Evolutionary conservation across 2,888 invertebrate species (phyloP), one percentile per base, ranked within the genome.

Genomic region (Rhagonycha lutea): DNA sequence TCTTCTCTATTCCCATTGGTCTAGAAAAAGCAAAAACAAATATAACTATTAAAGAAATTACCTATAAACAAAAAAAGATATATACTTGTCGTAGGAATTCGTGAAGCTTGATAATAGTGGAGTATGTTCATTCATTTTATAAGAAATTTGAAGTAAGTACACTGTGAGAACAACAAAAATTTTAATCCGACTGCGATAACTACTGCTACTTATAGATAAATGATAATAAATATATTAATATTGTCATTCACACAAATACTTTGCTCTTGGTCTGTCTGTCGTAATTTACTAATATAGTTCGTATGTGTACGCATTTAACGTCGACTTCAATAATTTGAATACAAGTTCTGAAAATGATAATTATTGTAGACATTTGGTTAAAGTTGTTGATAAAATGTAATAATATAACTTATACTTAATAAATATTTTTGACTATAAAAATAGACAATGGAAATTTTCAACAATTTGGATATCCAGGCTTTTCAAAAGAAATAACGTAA

Each of bases 1-100:
- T 26, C 14, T 18, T 74, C 82, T 81, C 75, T 82, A 83, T 69
- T 83, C 84, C 88, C 79, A 82, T 81, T 78, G 82, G 80, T 79
- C 84, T 85, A 80, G 26, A 74, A 74, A 1, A 29, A 61, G 65
- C 7, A 65, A 8, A n/a, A 8, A 65, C 8, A 65, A 65, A n/a
- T 65, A 8, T 23, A 8, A 24, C 0, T 65, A 24, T 10, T n/a
- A 65, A 23, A 65, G 12, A 65, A 24, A n/a, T 24, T 10, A 11
- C n/a, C n/a, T 1, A n/a, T 1, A 47, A 47, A 47, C n/a, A 2
- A n/a, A n/a, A 47, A 47, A 47, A 1, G 3, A n/a, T 7, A 12
- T 47, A 47, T 47, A 47, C 47, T 47, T 47, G n/a, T 47, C n/a
- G n/a, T 47, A 24, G 3, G 12, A 65, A 23, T 26, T 47, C 7